A percentile compares a stretch with the other conserved stretches of the same genome.
Evolutionary conservation across 2,113 vertebrate genomes (phyloP).

Genomic region (Neomonachus schauinslandi): DNA sequence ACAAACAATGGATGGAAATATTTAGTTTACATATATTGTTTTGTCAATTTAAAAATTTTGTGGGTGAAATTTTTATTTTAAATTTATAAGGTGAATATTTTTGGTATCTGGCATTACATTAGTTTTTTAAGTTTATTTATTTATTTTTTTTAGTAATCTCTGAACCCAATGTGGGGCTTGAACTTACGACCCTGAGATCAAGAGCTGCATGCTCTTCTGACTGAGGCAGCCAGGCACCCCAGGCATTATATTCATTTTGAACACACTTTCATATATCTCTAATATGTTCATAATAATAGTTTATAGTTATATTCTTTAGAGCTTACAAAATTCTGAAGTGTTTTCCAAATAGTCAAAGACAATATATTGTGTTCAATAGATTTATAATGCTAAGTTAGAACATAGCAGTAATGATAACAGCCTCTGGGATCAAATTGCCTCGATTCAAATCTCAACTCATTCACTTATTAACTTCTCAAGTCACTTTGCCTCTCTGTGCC

Average conservation of each 20-base stretch:
- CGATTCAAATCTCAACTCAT: neutral
- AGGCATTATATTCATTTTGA: neutral
- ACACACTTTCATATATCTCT: neutral
- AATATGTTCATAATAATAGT: neutral
- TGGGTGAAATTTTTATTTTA: neutral
- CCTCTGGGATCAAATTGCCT: neutral
- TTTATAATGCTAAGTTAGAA: neutral
- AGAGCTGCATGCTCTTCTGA: neutral
- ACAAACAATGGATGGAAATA: neutral
- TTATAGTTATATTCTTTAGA: neutral
- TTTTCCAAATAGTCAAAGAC: conserved; percentile 23
- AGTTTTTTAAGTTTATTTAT: neutral
- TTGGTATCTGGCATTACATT: neutral
- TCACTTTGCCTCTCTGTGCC: neutral
- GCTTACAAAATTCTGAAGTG: neutral
- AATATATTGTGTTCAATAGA: neutral
- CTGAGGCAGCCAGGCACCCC: neutral
- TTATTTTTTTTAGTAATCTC: neutral
- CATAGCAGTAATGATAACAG: neutral
- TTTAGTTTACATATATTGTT: neutral
- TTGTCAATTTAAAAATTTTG: neutral
- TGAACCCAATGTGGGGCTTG: neutral
- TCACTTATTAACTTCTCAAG: neutral
- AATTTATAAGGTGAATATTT: neutral
- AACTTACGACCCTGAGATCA: neutral